phyloP scores from a whole-genome alignment of 2,888 invertebrate species.

The Tetheella fluctuosa region DNA sequence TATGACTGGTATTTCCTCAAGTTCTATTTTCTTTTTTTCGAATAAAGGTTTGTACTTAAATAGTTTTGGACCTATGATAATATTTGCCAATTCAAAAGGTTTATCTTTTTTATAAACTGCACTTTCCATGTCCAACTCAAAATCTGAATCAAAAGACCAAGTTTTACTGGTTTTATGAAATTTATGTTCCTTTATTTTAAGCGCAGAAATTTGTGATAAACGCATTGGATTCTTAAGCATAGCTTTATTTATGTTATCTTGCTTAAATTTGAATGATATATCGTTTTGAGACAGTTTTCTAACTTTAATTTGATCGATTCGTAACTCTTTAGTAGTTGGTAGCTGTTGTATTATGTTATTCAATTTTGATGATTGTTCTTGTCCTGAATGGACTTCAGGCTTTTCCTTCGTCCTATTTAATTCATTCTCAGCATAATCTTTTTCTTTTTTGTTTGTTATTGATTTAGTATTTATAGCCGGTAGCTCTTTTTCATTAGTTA shows the following conservation, averaged over 20 bases:
- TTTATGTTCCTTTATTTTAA: neutral
- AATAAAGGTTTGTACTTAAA: conserved; percentile 42
- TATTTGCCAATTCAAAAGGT: conserved; percentile 32
- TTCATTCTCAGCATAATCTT: neutral
- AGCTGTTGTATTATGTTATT: neutral
- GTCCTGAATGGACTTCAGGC: neutral
- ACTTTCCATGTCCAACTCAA: conserved; percentile 22
- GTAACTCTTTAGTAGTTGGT: neutral
- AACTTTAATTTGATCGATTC: neutral
- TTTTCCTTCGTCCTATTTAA: neutral
- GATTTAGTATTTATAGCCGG: neutral
- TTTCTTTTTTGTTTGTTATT: neutral
- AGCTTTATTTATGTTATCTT: neutral
- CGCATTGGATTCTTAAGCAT: neutral
- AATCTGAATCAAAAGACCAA: neutral
- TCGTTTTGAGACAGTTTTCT: neutral
- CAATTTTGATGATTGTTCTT: neutral
- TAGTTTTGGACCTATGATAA: conserved; percentile 60
- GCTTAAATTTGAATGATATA: neutral
- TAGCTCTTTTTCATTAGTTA: conserved; percentile 11
- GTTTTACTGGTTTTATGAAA: neutral
- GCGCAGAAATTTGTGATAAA: neutral
- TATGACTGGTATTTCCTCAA: conserved; percentile 35
- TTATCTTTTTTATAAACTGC: conserved; percentile 22
- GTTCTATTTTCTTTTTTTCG: conserved; percentile 27